Conservation (phyloP, 1,140 invertebrate species). For the Notospermus geniculatus region DNA sequence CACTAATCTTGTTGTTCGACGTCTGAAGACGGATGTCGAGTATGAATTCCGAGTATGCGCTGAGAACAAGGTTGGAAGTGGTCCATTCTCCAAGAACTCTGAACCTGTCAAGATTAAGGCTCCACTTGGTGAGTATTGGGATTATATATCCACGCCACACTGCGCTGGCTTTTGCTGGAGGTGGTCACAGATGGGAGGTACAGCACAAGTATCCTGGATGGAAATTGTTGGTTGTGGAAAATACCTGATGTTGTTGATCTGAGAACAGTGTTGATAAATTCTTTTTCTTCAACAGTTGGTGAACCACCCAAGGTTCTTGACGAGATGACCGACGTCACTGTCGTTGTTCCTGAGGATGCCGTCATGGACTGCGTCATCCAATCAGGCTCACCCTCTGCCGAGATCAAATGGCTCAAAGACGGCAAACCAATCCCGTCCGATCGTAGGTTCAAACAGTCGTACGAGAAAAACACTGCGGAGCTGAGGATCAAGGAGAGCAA, state of each 20-base stretch:
- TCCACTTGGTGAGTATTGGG: slow-evolving; percentile 58
- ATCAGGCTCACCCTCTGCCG: slow-evolving; percentile 38
- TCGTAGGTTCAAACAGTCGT: slow-evolving; percentile 51
- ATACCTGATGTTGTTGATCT: too few relatives aligned
- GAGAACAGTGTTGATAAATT: not conserved
- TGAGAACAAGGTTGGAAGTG: slow-evolving; percentile 91
- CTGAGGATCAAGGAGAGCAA: slow-evolving; percentile 38
- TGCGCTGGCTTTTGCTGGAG: too few relatives aligned
- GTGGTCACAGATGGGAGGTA: too few relatives aligned
- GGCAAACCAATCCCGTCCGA: slow-evolving; percentile 45
- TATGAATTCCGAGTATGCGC: slow-evolving; percentile 97
- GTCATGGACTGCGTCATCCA: slow-evolving; percentile 41
- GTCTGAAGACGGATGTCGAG: slow-evolving; percentile 87
- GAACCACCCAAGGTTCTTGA: slow-evolving; percentile 41
- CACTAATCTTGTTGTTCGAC: slow-evolving; percentile 49
- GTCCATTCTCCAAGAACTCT: slow-evolving; percentile 70
- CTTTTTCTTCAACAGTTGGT: slow-evolving; percentile 31
- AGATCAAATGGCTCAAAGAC: slow-evolving; percentile 47
- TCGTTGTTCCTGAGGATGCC: slow-evolving; percentile 34
- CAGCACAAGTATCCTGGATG: too few relatives aligned
- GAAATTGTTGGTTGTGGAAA: too few relatives aligned
- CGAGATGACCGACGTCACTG: slow-evolving; percentile 38
- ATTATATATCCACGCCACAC: too few relatives aligned
- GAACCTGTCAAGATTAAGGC: slow-evolving; percentile 69
- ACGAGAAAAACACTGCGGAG: slow-evolving; percentile 43